Evolutionary conservation across 2,888 invertebrate species (phyloP), one percentile per base, ranked within the genome.

Genomic region (Chloroclysta siterata): DNA sequence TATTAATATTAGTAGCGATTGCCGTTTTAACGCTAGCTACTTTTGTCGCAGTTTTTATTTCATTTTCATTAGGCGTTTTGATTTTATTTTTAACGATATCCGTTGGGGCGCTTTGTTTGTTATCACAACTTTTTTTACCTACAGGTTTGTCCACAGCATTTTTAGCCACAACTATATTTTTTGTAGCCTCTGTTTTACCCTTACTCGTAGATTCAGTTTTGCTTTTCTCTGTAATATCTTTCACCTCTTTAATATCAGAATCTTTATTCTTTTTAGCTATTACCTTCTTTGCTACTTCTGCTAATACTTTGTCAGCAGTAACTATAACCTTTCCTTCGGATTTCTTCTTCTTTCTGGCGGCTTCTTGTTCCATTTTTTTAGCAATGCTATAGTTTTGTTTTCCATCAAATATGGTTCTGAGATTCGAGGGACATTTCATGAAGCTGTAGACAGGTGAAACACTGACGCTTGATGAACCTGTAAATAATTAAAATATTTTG

Each of bases 391-490:
- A 56, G 36, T 54, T 41, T 15, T 60, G 61, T 6, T 22, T 61
- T 15, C 72, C 71, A 42, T 72, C 68, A 29, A 76, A 89, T 10
- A 72, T 73, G 0, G 84, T 82, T 60, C 75, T 79, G 0, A 89
- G 72, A 50, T 81, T 81, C 0, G 74, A 59, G 0, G 90, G 90
- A 17, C 86, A 84, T 41, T 79, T 75, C 0, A 75, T 74, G 63
- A 86, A 90, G 65, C 78, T 83, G 71, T 89, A 89, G 61, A 76
- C 78, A 0, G 89, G 85, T 1, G 72, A 79, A 0, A 87, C 77
- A 0, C 66, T 78, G 2, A 88, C 79, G 54, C 73, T 79, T n/a
- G 83, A 77, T 0, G 75, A 72, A 68, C 89, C 91, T 90, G 82
- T 15, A 80, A 82, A 47, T 22, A 64, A 56, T 46, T 10, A 14